Evolutionary conservation across 2,113 vertebrate species (phyloP).

Genomic region (Equus quagga): DNA sequence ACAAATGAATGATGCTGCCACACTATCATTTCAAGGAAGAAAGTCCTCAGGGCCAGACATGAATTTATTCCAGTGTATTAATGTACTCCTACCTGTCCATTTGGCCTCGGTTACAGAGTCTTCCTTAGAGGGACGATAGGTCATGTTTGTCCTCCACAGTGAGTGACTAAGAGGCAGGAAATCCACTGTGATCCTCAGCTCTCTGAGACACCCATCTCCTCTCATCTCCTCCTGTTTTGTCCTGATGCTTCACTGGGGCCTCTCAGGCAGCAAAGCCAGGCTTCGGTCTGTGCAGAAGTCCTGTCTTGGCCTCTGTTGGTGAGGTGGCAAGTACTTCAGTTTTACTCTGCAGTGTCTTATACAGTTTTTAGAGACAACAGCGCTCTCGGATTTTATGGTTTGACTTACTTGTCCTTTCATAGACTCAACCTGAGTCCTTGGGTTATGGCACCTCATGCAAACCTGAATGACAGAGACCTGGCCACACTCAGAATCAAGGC

Average conservation of each 20-base stretch:
- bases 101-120: not conserved
- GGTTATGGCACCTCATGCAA: not conserved
- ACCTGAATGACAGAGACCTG: not conserved
- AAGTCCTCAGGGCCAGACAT: not conserved
- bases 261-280: not conserved
- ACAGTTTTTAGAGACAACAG: not conserved
- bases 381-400: not conserved
- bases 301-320: not conserved
- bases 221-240: not conserved
- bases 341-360: not conserved
- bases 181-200: not conserved
- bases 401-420: not conserved
- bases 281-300: not conserved
- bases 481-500: not conserved
- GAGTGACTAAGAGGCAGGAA: not conserved
- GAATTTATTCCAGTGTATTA: not conserved
- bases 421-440: not conserved
- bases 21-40: not conserved
- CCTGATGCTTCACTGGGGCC: not conserved
- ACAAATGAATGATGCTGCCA: not conserved
- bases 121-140: not conserved
- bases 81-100: not conserved
- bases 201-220: not conserved
- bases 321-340: not conserved
- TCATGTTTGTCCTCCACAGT: not conserved